A percentile compares a stretch with the other conserved stretches of the same genome.
phyloP scores from a whole-genome alignment of 2,113 vertebrate species.

The Panthera tigris region DNA sequence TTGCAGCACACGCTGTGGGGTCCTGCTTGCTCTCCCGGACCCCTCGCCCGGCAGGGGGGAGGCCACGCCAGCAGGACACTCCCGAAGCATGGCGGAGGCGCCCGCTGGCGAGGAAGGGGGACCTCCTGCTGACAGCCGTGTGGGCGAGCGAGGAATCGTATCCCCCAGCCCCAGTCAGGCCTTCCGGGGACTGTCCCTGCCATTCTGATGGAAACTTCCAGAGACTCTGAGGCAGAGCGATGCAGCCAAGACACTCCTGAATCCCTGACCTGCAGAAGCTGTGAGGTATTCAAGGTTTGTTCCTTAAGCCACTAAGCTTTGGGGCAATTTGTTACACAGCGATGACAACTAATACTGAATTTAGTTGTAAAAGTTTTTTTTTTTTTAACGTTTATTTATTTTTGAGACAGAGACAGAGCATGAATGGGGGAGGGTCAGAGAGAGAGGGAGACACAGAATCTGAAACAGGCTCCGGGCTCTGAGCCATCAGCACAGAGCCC shows the following conservation, averaged over 20 bases:
- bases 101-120: not conserved
- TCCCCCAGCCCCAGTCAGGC: not conserved
- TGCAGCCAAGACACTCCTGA: fast-evolving
- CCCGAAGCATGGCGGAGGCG: fast-evolving
- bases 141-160: not conserved
- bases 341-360: fast-evolving
- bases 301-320: fast-evolving
- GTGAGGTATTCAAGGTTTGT: fast-evolving
- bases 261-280: not conserved
- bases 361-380: not conserved
- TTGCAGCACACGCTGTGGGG: fast-evolving
- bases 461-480: too few species aligned
- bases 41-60: not conserved
- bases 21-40: fast-evolving
- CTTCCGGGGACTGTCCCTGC: too few species aligned
- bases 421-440: too few species aligned
- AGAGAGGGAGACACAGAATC: too few species aligned
- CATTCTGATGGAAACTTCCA: not conserved
- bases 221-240: not conserved
- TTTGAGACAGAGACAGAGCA: too few species aligned
- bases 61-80: not conserved
- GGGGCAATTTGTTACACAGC: not conserved
- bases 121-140: too few species aligned
- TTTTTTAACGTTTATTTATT: too few species aligned
- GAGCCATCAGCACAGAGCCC: too few species aligned